A percentile compares a stretch with the other conserved stretches of the same genome.
These are phyloP conservation scores for Oxystoma pomonae DNA, from an alignment of 2,888 invertebrate genomes.

Conservation along the genomic window DNA sequence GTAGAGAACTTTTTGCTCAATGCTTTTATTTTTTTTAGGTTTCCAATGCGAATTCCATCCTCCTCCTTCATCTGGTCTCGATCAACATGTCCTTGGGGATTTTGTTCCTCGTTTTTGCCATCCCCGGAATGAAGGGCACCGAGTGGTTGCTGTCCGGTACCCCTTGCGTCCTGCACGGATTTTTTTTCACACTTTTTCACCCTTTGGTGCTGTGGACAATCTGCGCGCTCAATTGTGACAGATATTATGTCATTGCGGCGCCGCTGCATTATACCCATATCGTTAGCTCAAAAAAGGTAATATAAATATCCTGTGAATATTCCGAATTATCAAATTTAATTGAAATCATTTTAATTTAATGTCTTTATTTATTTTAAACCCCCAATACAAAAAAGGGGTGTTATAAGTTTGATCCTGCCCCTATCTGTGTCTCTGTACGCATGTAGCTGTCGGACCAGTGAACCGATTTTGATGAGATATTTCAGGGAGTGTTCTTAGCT, in stretches of 20 bases:
- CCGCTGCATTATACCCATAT: constrained; percentile 76
- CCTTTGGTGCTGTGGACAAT: constrained; percentile 76
- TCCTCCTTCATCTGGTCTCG: constrained; percentile 68
- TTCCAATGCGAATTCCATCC: constrained; percentile 64
- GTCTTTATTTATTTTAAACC: too few relatives aligned
- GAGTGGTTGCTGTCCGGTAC: constrained; percentile 53
- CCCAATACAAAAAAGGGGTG: too few relatives aligned
- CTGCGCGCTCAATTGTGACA: constrained; percentile 73
- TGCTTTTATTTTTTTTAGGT: constrained; percentile 55
- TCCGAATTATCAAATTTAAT: too few relatives aligned
- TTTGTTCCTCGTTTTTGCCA: constrained; percentile 55
- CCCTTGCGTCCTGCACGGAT: constrained; percentile 61
- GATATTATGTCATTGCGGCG: constrained; percentile 76
- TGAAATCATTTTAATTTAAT: too few relatives aligned
- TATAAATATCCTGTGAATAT: too few relatives aligned
- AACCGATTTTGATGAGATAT: too few relatives aligned
- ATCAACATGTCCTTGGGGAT: constrained; percentile 65
- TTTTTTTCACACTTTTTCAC: constrained; percentile 66
- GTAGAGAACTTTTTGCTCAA: too few relatives aligned
- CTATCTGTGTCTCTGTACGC: too few relatives aligned
- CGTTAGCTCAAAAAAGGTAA: constrained; percentile 67
- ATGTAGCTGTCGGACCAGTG: too few relatives aligned
- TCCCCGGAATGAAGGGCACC: constrained; percentile 48
- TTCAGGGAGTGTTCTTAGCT: too few relatives aligned
- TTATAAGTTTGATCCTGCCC: too few relatives aligned